Percentiles rank a stretch among this genome's conserved stretches.
These are phyloP conservation scores for Podarcis raffonei DNA, from an alignment of 2,113 vertebrate species.

Conservation along the genomic window DNA sequence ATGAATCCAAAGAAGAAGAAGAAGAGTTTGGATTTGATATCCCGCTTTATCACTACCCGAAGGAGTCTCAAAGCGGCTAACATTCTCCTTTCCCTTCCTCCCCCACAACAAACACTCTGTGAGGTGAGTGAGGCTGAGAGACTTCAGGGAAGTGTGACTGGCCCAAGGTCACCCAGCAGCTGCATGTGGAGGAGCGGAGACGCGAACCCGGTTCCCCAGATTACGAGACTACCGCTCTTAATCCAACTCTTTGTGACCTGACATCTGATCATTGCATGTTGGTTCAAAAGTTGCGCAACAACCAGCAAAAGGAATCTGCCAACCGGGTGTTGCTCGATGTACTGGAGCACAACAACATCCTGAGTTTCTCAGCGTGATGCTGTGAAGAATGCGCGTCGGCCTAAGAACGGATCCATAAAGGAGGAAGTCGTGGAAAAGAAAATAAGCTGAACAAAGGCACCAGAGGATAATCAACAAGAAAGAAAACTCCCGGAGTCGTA, in stretches of 20 bases:
- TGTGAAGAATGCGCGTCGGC: constrained; percentile 5
- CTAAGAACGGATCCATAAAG: constrained; percentile 34
- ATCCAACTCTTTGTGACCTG: not conserved
- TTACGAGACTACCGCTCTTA: no score
- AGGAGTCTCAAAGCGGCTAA: no score
- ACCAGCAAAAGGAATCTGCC: not conserved
- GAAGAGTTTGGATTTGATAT: no score
- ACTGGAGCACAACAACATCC: constrained; percentile 23
- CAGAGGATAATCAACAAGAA: constrained; percentile 33
- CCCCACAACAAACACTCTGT: no score
- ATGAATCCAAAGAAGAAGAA: no score
- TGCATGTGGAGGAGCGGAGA: no score
- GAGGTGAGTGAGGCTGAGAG: no score
- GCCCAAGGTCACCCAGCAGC: no score
- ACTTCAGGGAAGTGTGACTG: no score
- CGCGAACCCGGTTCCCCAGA: no score
- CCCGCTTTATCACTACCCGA: no score
- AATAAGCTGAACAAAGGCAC: constrained; percentile 33
- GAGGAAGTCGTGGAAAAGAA: not conserved
- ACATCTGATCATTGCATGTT: not conserved
- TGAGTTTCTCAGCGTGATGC: constrained; percentile 8
- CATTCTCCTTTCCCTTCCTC: no score
- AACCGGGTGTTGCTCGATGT: not conserved
- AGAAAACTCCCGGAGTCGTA: not conserved
- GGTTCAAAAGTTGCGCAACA: not conserved